Conservation (phyloP, 2,888 invertebrate species). For the Lasioglossum leucozonium region DNA sequence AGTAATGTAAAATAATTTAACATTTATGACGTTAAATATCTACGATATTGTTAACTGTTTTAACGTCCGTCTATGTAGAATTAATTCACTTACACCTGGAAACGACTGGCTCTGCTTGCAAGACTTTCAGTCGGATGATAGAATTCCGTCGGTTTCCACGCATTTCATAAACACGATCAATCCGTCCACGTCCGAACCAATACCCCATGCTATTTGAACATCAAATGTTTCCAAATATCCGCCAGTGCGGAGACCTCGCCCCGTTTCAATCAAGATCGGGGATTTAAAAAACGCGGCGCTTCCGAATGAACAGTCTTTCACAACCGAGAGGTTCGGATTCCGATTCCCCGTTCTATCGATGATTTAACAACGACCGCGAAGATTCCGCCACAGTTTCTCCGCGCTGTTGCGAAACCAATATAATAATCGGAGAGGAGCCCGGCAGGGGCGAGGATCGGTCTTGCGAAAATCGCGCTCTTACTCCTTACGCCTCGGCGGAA, state of each 20-base stretch:
- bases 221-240: neutral
- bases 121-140: neutral
- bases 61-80: neutral
- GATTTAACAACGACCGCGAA: neutral
- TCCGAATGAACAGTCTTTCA: neutral
- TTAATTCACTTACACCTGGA: neutral
- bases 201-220: neutral
- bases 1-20: neutral
- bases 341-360: neutral
- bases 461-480: neutral
- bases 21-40: neutral
- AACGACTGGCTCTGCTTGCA: neutral
- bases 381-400: neutral
- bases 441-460: neutral
- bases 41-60: neutral
- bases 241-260: neutral
- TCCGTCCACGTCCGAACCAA: neutral
- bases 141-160: neutral
- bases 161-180: neutral
- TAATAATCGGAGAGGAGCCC: neutral
- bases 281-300: neutral
- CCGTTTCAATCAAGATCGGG: neutral
- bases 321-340: neutral
- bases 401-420: neutral
- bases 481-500: neutral